phyloP scores from a whole-genome alignment of 1,140 invertebrate species.

The Neodiprion virginianus region DNA sequence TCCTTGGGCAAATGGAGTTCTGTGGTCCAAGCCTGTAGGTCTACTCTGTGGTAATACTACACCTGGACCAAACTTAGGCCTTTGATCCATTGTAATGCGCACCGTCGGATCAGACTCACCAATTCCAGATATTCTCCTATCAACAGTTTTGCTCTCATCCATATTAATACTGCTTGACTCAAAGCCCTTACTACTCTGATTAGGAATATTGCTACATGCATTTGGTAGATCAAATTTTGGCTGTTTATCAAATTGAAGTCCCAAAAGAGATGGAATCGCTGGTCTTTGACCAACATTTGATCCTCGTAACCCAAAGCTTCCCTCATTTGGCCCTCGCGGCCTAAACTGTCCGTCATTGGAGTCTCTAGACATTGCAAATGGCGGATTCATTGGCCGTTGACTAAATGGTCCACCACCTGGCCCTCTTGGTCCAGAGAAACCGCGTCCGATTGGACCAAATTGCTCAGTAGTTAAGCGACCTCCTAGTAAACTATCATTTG shows the following conservation, averaged over 20 bases:
- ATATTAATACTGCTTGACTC: slow-evolving; percentile 10
- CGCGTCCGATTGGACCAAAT: background rate
- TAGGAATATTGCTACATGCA: background rate
- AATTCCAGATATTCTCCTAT: slow-evolving; percentile 9
- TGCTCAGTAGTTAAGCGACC: background rate
- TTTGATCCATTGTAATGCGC: background rate
- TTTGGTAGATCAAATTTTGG: slow-evolving; percentile 11
- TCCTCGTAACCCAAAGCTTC: slow-evolving; percentile 8
- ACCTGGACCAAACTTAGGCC: slow-evolving; percentile 16
- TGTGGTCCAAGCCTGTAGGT: background rate
- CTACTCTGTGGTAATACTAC: background rate
- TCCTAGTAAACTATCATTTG: background rate
- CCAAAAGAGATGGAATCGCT: slow-evolving; percentile 28
- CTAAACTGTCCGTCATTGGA: slow-evolving; percentile 25
- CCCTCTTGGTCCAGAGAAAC: slow-evolving; percentile 17
- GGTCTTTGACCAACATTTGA: background rate
- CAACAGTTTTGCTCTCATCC: slow-evolving; percentile 5
- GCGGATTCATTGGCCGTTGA: slow-evolving; percentile 20
- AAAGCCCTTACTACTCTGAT: slow-evolving; percentile 9
- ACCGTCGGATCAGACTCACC: background rate
- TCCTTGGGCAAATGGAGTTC: background rate
- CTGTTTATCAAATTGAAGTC: slow-evolving; percentile 27
- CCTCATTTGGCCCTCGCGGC: slow-evolving; percentile 12
- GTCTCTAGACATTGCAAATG: slow-evolving; percentile 18
- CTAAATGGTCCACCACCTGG: slow-evolving; percentile 26